A percentile compares a stretch with the other conserved stretches of the same genome.
phyloP scores from a whole-genome alignment of 2,113 vertebrate genomes.

The Myiopsitta monachus region DNA sequence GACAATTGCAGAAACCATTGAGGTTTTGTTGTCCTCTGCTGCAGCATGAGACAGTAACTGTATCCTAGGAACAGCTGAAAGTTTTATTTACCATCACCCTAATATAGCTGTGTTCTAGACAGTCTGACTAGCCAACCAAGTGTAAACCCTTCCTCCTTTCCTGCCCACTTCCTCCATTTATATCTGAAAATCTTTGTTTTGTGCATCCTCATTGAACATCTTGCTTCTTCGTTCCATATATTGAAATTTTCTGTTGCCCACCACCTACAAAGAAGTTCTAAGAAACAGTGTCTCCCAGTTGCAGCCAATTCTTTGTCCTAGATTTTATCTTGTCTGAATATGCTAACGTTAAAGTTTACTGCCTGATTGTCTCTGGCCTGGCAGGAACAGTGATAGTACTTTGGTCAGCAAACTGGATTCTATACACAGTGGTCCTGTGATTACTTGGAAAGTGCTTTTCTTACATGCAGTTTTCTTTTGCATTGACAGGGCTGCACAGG shows the following conservation, averaged over 20 bases:
- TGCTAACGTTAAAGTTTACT: not conserved
- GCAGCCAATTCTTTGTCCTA: not conserved
- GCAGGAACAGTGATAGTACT: not conserved
- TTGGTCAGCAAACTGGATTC: not conserved
- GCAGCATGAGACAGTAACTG: not conserved
- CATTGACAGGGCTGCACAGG: conserved; percentile 84
- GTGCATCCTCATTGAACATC: not conserved
- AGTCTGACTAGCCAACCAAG: not conserved
- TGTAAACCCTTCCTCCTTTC: not conserved
- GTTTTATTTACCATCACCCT: not conserved
- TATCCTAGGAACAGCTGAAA: not conserved
- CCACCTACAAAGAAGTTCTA: not conserved
- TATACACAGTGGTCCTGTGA: not conserved
- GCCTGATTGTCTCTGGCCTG: not conserved
- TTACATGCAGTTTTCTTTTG: not conserved
- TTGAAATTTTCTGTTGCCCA: not conserved
- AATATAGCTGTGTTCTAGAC: not conserved
- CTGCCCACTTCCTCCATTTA: not conserved
- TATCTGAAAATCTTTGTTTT: not conserved
- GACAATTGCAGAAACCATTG: not conserved
- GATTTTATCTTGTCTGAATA: not conserved
- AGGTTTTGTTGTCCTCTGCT: not conserved
- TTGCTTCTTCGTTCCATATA: not conserved
- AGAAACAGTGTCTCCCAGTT: not conserved
- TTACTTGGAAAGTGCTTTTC: not conserved